These are phyloP conservation scores for Tineola bisselliella DNA, from an alignment of 2,888 invertebrate species.

Conservation along the genomic window DNA sequence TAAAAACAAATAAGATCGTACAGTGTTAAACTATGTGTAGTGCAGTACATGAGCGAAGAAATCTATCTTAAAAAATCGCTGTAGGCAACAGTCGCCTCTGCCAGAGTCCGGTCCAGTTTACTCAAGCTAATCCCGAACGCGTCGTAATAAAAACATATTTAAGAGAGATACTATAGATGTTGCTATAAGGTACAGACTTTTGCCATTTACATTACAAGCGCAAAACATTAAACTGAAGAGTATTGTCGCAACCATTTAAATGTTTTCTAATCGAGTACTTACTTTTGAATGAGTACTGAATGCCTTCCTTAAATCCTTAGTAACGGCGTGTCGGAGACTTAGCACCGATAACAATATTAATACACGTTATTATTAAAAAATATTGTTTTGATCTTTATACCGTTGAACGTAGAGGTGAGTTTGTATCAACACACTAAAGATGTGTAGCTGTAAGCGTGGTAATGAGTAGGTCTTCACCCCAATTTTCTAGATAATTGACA, in stretches of 20 bases:
- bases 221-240: neutral
- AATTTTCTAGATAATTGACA: conserved; percentile 50
- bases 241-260: neutral
- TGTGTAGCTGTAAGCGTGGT: too few species aligned
- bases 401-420: too few species aligned
- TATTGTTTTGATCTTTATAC: too few species aligned
- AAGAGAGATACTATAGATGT: neutral
- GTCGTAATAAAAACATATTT: neutral
- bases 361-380: too few species aligned
- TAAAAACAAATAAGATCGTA: too few species aligned
- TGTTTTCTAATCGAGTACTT: neutral
- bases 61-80: too few species aligned
- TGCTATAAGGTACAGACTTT: neutral
- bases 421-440: too few species aligned
- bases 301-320: conserved; percentile 4
- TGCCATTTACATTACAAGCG: neutral
- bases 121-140: too few species aligned
- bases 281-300: neutral
- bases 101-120: too few species aligned
- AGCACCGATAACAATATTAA: neutral
- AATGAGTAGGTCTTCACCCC: conserved; percentile 14
- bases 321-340: conserved; percentile 24
- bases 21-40: too few species aligned
- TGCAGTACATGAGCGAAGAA: too few species aligned
- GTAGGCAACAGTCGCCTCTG: too few species aligned